Evolutionary conservation across 2,113 vertebrate species (phyloP).

Genomic region (Hemiprocne comata): DNA sequence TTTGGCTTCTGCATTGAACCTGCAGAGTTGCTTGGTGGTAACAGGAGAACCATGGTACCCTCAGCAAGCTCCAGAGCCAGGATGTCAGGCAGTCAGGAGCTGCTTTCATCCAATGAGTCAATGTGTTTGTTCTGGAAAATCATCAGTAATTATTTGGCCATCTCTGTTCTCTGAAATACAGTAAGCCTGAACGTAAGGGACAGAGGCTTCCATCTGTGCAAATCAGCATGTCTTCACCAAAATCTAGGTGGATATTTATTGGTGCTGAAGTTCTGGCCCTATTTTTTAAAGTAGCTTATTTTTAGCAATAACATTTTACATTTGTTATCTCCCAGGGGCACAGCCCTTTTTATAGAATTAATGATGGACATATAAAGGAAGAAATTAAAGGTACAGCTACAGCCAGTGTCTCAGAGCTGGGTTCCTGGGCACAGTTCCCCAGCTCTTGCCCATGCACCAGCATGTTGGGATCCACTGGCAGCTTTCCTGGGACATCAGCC

Average conservation of each 20-base stretch:
- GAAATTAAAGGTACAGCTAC: neutral
- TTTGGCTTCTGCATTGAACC: neutral
- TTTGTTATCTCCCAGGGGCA: neutral
- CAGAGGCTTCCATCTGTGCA: neutral
- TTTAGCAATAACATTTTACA: neutral
- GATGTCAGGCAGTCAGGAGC: neutral
- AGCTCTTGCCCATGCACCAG: fast-evolving
- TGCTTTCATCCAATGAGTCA: neutral
- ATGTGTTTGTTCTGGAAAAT: neutral
- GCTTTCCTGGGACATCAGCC: neutral
- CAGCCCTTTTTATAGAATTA: neutral
- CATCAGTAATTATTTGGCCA: neutral
- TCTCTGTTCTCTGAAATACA: neutral
- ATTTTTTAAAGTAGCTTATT: neutral
- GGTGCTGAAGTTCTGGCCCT: neutral
- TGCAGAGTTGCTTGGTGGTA: neutral
- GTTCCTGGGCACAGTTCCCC: neutral
- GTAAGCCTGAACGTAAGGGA: neutral
- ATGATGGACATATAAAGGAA: neutral
- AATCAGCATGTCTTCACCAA: neutral
- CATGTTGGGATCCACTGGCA: fast-evolving
- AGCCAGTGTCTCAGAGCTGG: fast-evolving
- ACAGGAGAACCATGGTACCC: neutral
- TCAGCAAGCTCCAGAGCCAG: neutral
- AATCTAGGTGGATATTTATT: neutral